Evolutionary conservation across 92 coral and sea anemone species (phyloP), one percentile per base, ranked within the genome.

Genomic region (Phenganax subtilis): DNA sequence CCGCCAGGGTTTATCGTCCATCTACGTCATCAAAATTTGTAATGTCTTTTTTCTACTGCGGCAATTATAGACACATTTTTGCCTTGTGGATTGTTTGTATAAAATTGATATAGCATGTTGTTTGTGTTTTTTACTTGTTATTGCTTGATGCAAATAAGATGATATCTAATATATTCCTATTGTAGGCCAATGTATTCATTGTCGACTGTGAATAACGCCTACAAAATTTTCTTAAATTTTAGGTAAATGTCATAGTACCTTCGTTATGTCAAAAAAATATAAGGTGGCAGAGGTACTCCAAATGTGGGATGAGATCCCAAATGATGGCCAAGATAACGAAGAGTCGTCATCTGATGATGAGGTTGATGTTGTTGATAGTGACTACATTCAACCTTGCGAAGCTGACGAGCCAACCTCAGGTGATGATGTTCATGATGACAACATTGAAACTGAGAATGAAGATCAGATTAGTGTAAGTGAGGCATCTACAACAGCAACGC

Each of bases 351-450:
- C 71, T 65, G 71, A 65, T 65, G 71, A 65, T 65, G 71, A 65
- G 71, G 71, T 4, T 65, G 71, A 65, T 65, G 31, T 65, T 65
- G 71, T 65, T 65, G 71, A 65, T 15, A 44, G 71, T 65, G 71
- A 65, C 71, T 65, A 65, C 71, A 65, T 65, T 65, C 71, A 65
- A 65, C 71, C 71, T 65, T 65, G 71, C 15, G 71, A 65, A 17
- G 71, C 71, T 65, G 71, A 77, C 29, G 69, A 77, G 69, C 16
- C 44, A 55, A 31, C 82, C 69, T 57, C 70, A 57, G 54, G 82
- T 77, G 51, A 77, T 77, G 75, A 69, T 69, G 53, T 69, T 69
- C 54, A 7, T 69, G 75, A 69, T 69, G 75, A 69, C 75, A 69
- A 69, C 75, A 7, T 69, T 69, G 75, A 69, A 69, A 44, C 75